Base-by-base conservation (phyloP, 2,888 invertebrate species). In the Drosophila meridiana region DNA sequence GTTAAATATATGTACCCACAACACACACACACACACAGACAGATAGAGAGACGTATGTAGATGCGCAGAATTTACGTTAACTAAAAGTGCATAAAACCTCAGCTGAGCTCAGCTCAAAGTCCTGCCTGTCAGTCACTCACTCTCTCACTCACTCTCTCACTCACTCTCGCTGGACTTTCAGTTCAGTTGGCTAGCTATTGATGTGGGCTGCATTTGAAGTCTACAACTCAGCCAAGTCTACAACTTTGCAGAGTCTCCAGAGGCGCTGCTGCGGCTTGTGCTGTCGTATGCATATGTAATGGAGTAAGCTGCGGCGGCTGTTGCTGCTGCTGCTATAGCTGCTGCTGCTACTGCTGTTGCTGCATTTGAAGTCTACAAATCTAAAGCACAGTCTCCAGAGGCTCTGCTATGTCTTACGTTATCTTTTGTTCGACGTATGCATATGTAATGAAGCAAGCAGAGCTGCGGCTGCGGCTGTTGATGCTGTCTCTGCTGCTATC, bases 61-160 rank as follows among this genome's bases (percentile, higher is more conserved):
- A 69, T 69, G 53, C 38, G 20, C 55, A n/a, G 78, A 88, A 75
- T 88, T 88, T 85, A 85, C 76, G 87, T 83, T 87, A 87, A 89
- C 87, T 89, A 86, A 85, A 85, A 85, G 85, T 85, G 89, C 89
- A 85, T 85, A 89, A 85, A 63, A 57, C 48, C 55, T 61, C 60
- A 66, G 43, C 69, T 58, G 65, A 78, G 48, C 67, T 47, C 69
- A n/a, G 40, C 26, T 59, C 72, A 76, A 74, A 83, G 86, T 80
- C 72, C 80, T 71, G 68, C 32, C 63, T 66, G 83, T 79, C 82
- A 70, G 59, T 73, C 76, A 70, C 4, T 68, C 83, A 71, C 11
- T 69, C 80, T 58, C 43, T 38, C 60, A 42, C 2, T 72, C 80
- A 61, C 3, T 42, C 42, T 7, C 26, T 76, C 80, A 59, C 13